Conservation (phyloP, 2,797 vertebrate species). For the Lophotriccus pileatus region DNA sequence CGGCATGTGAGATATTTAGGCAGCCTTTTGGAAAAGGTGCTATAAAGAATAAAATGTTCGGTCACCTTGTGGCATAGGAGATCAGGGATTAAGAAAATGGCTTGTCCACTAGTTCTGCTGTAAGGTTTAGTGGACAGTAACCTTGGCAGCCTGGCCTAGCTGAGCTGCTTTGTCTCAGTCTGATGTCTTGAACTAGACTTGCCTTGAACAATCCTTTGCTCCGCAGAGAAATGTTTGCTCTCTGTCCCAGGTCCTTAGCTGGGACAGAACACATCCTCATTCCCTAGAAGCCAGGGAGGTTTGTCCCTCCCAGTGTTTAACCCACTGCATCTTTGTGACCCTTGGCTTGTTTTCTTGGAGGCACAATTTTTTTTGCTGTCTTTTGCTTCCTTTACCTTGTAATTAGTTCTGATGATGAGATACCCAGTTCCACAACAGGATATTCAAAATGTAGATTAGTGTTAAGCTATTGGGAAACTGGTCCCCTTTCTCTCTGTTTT, state of each 20-base stretch:
- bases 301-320: not conserved
- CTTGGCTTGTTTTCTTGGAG: not conserved
- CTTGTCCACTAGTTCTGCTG: not conserved
- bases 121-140: not conserved
- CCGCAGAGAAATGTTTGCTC: not conserved
- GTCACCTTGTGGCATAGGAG: not conserved
- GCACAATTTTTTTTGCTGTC: not conserved
- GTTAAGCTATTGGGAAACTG: not conserved
- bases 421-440: not conserved
- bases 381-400: not conserved
- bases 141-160: not conserved
- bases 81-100: not conserved
- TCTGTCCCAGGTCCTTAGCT: not conserved
- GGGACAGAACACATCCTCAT: not conserved
- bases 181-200: not conserved
- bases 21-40: not conserved
- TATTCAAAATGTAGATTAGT: not conserved
- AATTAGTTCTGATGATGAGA: not conserved
- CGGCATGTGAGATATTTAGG: accelerated
- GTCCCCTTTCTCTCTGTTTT: accelerated
- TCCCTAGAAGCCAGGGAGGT: not conserved
- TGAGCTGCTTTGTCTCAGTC: not conserved
- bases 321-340: not conserved
- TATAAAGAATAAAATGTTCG: not conserved
- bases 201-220: not conserved